A percentile compares a stretch with the other conserved stretches of the same genome.
Evolutionary conservation across 1,140 invertebrate genomes (phyloP).

Genomic region (Drosophila fuyamai): DNA sequence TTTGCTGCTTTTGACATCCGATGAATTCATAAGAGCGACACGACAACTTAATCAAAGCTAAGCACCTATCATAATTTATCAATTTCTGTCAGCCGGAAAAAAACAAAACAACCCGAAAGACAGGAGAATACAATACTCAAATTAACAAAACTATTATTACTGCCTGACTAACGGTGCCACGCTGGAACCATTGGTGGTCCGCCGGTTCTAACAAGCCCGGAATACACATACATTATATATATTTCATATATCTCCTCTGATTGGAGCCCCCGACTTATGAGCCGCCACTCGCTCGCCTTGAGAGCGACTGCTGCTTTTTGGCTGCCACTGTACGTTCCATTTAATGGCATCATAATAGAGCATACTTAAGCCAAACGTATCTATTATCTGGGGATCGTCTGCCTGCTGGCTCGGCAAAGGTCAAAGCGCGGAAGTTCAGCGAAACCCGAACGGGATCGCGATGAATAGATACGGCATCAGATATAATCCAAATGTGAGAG

Average conservation of each 20-base stretch:
- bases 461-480: constrained; percentile 39
- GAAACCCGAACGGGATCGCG: constrained; percentile 31
- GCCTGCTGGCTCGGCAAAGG: constrained; percentile 50
- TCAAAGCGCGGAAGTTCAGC: constrained; percentile 69
- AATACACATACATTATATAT: not conserved
- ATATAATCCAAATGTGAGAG: constrained; percentile 17
- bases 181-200: constrained; percentile 38
- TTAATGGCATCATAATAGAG: constrained; percentile 64
- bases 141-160: constrained; percentile 77
- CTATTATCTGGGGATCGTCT: constrained; percentile 50
- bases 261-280: constrained; percentile 11
- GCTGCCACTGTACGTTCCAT: constrained; percentile 68
- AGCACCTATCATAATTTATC: constrained; percentile 68
- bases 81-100: constrained; percentile 67
- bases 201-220: constrained; percentile 22
- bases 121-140: constrained; percentile 62
- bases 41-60: constrained; percentile 74
- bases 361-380: constrained; percentile 59
- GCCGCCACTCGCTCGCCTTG: constrained; percentile 69
- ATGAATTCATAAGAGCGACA: constrained; percentile 41
- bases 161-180: constrained; percentile 68
- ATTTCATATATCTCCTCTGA: constrained; percentile 9
- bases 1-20: constrained; percentile 23
- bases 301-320: constrained; percentile 8
- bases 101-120: constrained; percentile 23